A percentile compares a stretch with the other conserved stretches of the same genome.
Evolutionary conservation across 2,113 vertebrate genomes (phyloP).

Genomic region (Hippocampus guttulatus): DNA sequence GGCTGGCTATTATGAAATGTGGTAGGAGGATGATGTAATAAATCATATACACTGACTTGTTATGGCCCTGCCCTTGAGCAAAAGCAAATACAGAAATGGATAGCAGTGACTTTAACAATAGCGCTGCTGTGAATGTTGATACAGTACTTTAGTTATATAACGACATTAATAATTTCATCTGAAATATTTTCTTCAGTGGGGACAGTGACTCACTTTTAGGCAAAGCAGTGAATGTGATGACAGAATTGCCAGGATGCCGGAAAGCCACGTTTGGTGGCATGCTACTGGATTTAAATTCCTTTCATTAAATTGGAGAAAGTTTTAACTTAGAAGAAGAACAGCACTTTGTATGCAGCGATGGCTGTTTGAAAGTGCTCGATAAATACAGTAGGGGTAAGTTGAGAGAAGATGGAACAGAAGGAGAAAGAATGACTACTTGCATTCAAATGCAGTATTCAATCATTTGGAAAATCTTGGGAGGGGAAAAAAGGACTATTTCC

Average conservation of each 20-base stretch:
- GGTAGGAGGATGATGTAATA: conserved; percentile 13
- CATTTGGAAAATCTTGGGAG: conserved; percentile 7
- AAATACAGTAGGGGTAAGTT: too few species aligned
- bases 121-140: conserved; percentile 3
- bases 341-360: too few species aligned
- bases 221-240: conserved; percentile 10
- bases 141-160: conserved; percentile 3
- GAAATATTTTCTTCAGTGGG: not conserved
- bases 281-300: conserved; percentile 38
- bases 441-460: conserved; percentile 1
- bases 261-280: conserved; percentile 26
- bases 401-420: conserved; percentile 15
- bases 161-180: not conserved
- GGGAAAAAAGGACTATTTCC: not conserved
- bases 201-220: conserved; percentile 8
- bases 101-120: not conserved
- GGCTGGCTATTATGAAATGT: conserved; percentile 4
- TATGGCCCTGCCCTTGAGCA: conserved; percentile 1
- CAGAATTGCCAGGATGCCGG: not conserved
- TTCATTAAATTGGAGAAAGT: conserved; percentile 30
- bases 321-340: conserved; percentile 43
- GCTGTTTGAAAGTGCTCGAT: too few species aligned
- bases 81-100: conserved; percentile 4
- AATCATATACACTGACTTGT: not conserved
- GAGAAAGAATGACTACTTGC: conserved; percentile 13